Percentiles rank a stretch among this genome's conserved stretches.
Conservation (phyloP, 92 coral and sea anemone species). For the Epizoanthus ramosus region DNA sequence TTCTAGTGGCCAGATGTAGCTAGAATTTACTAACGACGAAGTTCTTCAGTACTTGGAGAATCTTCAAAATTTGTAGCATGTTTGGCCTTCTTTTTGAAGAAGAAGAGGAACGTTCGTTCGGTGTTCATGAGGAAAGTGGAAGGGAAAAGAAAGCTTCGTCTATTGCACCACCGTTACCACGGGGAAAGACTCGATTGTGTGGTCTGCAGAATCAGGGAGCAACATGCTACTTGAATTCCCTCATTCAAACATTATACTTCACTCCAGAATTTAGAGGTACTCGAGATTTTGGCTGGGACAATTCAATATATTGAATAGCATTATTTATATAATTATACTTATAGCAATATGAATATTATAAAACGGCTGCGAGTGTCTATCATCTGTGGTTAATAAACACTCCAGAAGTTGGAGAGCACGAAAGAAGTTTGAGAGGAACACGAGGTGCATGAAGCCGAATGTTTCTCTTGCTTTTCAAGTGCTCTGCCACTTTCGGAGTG, state of each 20-base stretch:
- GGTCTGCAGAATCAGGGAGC: constrained; percentile 88
- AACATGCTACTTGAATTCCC: constrained; percentile 82
- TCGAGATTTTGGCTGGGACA: not conserved
- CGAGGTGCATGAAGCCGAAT: too few relatives aligned
- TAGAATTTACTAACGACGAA: too few relatives aligned
- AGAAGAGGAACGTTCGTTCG: constrained; percentile 51
- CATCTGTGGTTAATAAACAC: too few relatives aligned
- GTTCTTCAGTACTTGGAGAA: too few relatives aligned
- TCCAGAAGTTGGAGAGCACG: too few relatives aligned
- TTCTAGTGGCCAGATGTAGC: not conserved
- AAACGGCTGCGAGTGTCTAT: too few relatives aligned
- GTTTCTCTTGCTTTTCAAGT: too few relatives aligned
- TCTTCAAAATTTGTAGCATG: constrained; percentile 38
- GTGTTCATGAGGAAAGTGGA: not conserved
- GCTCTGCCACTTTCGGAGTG: too few relatives aligned
- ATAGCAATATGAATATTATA: too few relatives aligned
- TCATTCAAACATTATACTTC: constrained; percentile 76
- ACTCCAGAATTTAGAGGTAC: constrained; percentile 88
- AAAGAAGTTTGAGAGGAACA: too few relatives aligned
- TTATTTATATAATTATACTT: too few relatives aligned
- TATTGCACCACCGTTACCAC: constrained; percentile 44
- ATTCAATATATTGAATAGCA: too few relatives aligned
- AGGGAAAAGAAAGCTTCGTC: constrained; percentile 11
- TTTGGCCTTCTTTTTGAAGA: constrained; percentile 72
- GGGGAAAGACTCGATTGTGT: constrained; percentile 73